These are phyloP conservation scores for Drosophila borborema DNA, from an alignment of 2,888 invertebrate species.

Conservation along the genomic window DNA sequence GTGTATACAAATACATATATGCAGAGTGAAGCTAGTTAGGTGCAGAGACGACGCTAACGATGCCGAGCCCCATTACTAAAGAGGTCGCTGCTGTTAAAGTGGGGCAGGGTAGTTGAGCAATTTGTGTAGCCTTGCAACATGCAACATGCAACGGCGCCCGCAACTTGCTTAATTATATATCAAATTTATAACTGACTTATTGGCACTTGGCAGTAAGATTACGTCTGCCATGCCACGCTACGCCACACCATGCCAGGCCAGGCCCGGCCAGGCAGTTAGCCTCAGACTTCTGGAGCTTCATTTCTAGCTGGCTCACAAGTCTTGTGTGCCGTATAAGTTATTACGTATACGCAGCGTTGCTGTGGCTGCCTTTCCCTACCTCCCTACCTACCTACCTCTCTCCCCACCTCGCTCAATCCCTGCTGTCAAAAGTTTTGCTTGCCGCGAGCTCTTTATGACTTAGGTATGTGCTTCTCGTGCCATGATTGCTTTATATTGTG, in stretches of 20 bases:
- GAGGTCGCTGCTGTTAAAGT: constrained; percentile 17
- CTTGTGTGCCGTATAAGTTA: constrained; percentile 35
- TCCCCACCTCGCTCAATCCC: constrained; percentile 1
- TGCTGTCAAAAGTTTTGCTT: constrained; percentile 50
- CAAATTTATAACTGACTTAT: constrained; percentile 82
- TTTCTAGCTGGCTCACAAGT: constrained; percentile 21
- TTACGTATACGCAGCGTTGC: constrained; percentile 62
- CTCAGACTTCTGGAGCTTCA: constrained; percentile 20
- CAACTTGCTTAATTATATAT: constrained; percentile 75
- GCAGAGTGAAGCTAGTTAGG: constrained; percentile 8
- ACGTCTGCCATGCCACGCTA: constrained; percentile 50
- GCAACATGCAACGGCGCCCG: constrained; percentile 28
- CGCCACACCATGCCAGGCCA: background rate
- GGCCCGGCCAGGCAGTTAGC: constrained; percentile 39
- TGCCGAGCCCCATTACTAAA: constrained; percentile 45
- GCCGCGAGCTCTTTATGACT: constrained; percentile 54
- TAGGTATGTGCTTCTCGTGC: constrained; percentile 34
- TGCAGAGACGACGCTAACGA: constrained; percentile 50
- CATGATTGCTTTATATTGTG: constrained; percentile 38
- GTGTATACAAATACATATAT: constrained; percentile 1
- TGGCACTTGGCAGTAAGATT: constrained; percentile 76
- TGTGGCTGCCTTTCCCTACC: background rate
- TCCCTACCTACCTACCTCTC: background rate
- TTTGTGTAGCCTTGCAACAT: constrained; percentile 43
- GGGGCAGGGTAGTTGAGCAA: constrained; percentile 34